Base-by-base conservation (phyloP, 2,888 invertebrate genomes). In the Drosophila crucigera region DNA sequence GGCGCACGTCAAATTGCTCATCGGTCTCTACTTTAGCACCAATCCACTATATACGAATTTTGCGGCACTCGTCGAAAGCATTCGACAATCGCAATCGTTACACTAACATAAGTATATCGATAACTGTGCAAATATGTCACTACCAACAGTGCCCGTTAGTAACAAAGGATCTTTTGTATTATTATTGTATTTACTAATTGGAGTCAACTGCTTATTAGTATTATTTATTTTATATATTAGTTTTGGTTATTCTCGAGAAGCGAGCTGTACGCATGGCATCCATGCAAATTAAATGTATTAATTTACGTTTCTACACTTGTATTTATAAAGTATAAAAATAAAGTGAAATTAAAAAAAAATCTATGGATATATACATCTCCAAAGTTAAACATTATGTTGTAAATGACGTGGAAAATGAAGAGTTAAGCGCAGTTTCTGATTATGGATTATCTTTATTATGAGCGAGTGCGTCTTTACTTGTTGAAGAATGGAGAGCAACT, bases 11-110 rank as follows among this genome's bases (percentile, higher is more conserved):
- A 82, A 91, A 16, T 64, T 87, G 22, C 73, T 91, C 5, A 85
- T 87, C 22, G 85, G 87, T 0, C 82, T 91, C 16, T 91, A 91
- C 50, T 91, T 89, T 66, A 85, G 80, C 58, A 76, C 78, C 61
- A 72, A 74, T n/a, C 60, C 77, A 31, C 55, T 76, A 7, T 60
- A 76, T 30, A 82, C 73, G 0, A 78, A 59, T 19, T 89, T 85
- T 5, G 7, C 73, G 3, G 59, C 78, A 16, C 76, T 85, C 53
- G 50, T 67, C 6, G 63, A 62, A 9, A 55, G 61, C 19, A 68
- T 85, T 1, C 49, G 53, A 9, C 22, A 47, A 47, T 25, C 47
- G 16, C 47, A 25, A 47, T 25, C 25, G 47, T 25, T 47, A 4
- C 47, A 16, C 16, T 22, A 14, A 25, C 25, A 25, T 4, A 16